A percentile compares a stretch with the other conserved stretches of the same genome.
Conservation (phyloP, 1,140 invertebrate species). For the Cylas formicarius region DNA sequence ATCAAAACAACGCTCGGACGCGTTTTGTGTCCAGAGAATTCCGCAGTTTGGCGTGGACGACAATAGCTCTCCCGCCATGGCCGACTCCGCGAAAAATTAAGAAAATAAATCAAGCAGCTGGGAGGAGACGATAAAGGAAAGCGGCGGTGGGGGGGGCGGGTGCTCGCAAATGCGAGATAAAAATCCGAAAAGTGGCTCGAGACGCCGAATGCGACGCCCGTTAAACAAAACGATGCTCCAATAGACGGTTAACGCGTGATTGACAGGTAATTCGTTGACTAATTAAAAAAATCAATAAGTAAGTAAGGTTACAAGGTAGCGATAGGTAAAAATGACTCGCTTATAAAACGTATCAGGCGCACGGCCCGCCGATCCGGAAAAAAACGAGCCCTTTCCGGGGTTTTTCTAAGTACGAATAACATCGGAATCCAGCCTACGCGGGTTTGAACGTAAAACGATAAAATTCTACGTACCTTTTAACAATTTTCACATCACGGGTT, state of each 20-base stretch:
- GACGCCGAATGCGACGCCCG: conserved; percentile 1
- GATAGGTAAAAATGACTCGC: conserved; percentile 26
- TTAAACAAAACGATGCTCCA: conserved; percentile 1
- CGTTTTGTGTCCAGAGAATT: too few relatives aligned
- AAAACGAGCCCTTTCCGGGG: conserved; percentile 24
- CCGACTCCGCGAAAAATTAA: conserved; percentile 17
- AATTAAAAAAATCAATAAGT: conserved; percentile 39
- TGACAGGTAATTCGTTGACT: conserved; percentile 22
- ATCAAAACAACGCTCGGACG: too few relatives aligned
- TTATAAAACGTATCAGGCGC: conserved; percentile 7
- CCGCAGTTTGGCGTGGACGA: too few relatives aligned
- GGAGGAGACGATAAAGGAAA: conserved; percentile 25
- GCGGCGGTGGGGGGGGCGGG: conserved; percentile 17
- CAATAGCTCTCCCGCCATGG: too few relatives aligned
- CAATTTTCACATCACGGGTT: conserved; percentile 41
- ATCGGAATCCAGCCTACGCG: conserved; percentile 28
- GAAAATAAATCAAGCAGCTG: conserved; percentile 19
- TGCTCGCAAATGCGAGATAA: conserved; percentile 16
- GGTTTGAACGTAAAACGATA: conserved; percentile 43
- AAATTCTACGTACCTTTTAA: conserved; percentile 44
- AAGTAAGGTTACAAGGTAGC: conserved; percentile 40
- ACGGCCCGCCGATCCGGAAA: conserved; percentile 14
- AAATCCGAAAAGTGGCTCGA: conserved; percentile 17
- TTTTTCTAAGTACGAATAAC: conserved; percentile 23
- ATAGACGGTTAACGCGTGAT: conserved; percentile 11